phyloP scores from a whole-genome alignment of 2,113 vertebrate species.

The Limnothrissa miodon region DNA sequence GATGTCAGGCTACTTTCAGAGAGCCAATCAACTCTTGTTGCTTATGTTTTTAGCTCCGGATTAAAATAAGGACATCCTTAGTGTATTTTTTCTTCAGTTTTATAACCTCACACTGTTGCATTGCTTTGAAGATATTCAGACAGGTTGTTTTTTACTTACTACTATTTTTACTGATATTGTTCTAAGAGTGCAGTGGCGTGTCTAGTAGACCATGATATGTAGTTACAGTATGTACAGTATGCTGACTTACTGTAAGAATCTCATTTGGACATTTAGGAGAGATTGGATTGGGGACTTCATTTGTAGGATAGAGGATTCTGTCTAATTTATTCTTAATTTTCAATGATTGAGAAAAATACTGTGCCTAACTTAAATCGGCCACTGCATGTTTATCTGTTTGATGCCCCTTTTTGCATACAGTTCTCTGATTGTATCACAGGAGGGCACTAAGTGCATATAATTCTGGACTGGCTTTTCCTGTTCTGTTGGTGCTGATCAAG shows the following conservation, averaged over 20 bases:
- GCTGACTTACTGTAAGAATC: not conserved
- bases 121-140: not conserved
- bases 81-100: not conserved
- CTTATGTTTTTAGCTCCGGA: not conserved
- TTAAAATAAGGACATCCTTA: not conserved
- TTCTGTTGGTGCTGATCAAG: not conserved
- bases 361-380: no score
- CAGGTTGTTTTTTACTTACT: not conserved
- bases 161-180: not conserved
- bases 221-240: not conserved
- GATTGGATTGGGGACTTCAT: not conserved
- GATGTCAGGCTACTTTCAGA: constrained; percentile 23
- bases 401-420: not conserved
- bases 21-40: not conserved
- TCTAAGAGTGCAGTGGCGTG: not conserved
- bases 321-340: not conserved
- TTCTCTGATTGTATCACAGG: not conserved
- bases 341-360: not conserved
- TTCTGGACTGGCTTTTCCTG: not conserved
- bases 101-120: not conserved
- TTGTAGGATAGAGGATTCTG: not conserved
- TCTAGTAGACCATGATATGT: not conserved
- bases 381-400: no score
- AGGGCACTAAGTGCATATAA: not conserved
- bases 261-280: not conserved